Base-by-base conservation (phyloP, 1,140 invertebrate species). In the Akabosia matsudoensis region DNA sequence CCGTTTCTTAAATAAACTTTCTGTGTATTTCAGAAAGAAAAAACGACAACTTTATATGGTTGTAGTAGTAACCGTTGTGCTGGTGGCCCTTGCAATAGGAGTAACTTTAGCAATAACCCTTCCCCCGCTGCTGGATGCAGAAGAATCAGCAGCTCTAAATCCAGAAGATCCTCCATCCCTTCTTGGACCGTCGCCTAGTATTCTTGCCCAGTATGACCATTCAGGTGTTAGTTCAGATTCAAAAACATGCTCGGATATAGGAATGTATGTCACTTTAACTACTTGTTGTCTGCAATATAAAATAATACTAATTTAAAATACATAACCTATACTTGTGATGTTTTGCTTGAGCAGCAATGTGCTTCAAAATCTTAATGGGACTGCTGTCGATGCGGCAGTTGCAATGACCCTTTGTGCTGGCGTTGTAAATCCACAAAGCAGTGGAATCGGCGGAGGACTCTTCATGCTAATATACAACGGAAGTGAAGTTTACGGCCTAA, bases 381-480 rank as follows among this genome's bases (percentile, higher is more conserved):
- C 92, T 78, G 94, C 93, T 0, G 92, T 97, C 24, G 96, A 97
- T 84, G 92, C 94, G 0, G 90, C 93, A 0, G 89, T 97, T 22
- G 91, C 94, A 0, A 86, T 92, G 0, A 86, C 94, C 81, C 90
- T 97, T 77, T 97, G 95, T 87, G 91, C 93, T 79, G 93, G 94
- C 0, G 88, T 97, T 0, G 86, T 93, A 14, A 92, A 94, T 82
- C 88, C 92, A 79, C 93, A 97, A 81, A 94, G 92, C 82, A 91
- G 94, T 87, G 96, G 96, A 0, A 83, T 96, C 0, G 95, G 95
- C 1, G 96, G 96, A 61, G 95, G 94, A 0, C 90, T 92, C 82
- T 85, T 96, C 77, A 93, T 96, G 91, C 93, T 92, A 0, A 88
- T 95, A 73, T 97, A 94, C 83, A 85, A 88, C 0, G 74, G 74